Conservation (phyloP, 2,797 vertebrate genomes). For the Myotis findleyi region DNA sequence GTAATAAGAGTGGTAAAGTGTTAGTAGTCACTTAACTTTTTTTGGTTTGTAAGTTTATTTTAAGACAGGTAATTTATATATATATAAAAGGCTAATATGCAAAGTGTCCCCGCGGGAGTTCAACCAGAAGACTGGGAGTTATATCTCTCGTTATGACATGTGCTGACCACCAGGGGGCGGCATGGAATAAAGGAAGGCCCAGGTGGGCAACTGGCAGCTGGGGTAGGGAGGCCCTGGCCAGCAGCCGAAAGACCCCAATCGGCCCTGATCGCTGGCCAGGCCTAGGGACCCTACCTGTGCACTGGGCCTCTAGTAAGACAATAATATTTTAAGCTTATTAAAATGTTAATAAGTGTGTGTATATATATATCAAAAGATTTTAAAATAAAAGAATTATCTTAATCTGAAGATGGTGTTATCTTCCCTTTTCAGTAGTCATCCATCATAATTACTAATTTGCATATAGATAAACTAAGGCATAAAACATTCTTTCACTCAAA, state of each 20-base stretch:
- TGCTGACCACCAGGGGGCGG: no score
- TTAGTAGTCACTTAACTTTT: neutral
- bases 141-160: no score
- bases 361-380: neutral
- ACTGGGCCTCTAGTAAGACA: neutral
- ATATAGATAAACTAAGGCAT: neutral
- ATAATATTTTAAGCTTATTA: neutral
- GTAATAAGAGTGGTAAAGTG: neutral
- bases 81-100: no score
- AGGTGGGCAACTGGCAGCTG: no score
- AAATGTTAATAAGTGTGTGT: neutral
- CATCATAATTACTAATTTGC: slow-evolving; percentile 1
- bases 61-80: neutral
- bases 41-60: slow-evolving; percentile 10
- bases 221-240: no score
- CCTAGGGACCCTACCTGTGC: no score
- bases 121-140: no score
- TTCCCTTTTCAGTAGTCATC: neutral
- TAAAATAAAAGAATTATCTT: neutral
- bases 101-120: no score
- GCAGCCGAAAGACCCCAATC: no score
- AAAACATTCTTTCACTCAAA: neutral
- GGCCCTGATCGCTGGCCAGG: no score
- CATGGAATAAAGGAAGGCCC: no score
- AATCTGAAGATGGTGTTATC: neutral